Percentiles rank a stretch among this genome's conserved stretches.
Evolutionary conservation across 2,797 vertebrate species (phyloP).

Genomic region (Helostoma temminkii): DNA sequence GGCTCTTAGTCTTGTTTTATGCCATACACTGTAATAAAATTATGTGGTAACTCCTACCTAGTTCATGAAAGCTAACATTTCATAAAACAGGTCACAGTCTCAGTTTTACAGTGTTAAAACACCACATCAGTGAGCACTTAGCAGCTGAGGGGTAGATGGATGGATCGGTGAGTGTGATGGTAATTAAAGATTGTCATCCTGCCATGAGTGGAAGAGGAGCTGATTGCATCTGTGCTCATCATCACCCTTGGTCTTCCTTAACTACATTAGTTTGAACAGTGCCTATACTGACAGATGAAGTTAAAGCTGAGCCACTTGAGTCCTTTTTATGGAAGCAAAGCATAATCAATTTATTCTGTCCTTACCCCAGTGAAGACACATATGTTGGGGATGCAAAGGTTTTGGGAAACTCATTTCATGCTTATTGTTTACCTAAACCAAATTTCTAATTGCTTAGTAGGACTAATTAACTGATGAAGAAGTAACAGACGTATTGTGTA

Average conservation of each 20-base stretch:
- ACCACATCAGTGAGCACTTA: too few species aligned
- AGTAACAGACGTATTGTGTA: slow-evolving; percentile 49
- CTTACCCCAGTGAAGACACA: slow-evolving; percentile 45
- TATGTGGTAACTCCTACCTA: too few species aligned
- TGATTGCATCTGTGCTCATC: slow-evolving; percentile 45
- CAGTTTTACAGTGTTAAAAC: too few species aligned
- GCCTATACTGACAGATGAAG: slow-evolving; percentile 23
- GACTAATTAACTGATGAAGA: slow-evolving; percentile 65
- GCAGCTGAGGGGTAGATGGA: too few species aligned
- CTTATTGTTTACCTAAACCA: slow-evolving; percentile 69
- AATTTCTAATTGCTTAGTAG: slow-evolving; percentile 65
- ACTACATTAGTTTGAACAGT: slow-evolving; percentile 27
- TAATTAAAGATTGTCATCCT: slow-evolving; percentile 33
- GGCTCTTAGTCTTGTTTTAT: too few species aligned
- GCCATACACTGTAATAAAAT: too few species aligned
- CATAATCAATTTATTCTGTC: slow-evolving; percentile 46
- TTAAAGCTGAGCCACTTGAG: slow-evolving; percentile 45
- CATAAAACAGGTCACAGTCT: too few species aligned
- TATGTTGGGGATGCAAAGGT: slow-evolving; percentile 53
- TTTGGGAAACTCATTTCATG: slow-evolving; percentile 66
- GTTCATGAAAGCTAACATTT: too few species aligned
- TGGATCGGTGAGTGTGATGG: slow-evolving; percentile 6
- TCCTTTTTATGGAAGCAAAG: slow-evolving; percentile 36
- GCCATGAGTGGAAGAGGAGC: background rate
- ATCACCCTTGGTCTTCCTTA: slow-evolving; percentile 20